Evolutionary conservation across 2,113 vertebrate genomes (phyloP), one percentile per base, ranked within the genome.

Genomic region (Actenoides hombroni): DNA sequence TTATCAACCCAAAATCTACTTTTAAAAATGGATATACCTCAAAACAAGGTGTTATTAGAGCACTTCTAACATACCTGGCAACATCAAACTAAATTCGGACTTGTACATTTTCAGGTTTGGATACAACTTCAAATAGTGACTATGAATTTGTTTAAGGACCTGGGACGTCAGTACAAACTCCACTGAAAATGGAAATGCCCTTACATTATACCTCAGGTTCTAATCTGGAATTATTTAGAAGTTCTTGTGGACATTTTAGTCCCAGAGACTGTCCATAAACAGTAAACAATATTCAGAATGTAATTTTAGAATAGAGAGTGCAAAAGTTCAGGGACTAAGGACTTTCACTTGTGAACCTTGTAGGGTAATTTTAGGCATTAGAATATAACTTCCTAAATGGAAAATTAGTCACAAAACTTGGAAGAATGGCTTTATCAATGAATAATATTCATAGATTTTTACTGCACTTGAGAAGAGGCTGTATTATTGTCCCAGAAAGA

Each of bases 171-270:
- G 7, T 33, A 25, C 5, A 70, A 74, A 83, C 20, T 25, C 10
- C n/a, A 77, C 10, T 1, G 2, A 80, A 88, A 71, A 69, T 33
- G 0, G 70, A 4, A 4, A 0, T 49, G 6, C 4, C 8, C n/a
- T 77, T 67, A 42, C 7, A 56, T 23, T 57, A 1, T 7, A 67
- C 63, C 15, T 46, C 20, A 88, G 14, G 4, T 42, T 60, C 13
- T 67, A 51, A 71, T 35, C 35, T 85, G 40, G n/a, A 81, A 77
- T 31, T 1, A 39, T 70, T 90, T 81, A 88, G 42, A 88, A 75
- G 16, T 24, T 71, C 23, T 68, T 67, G 11, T 64, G 24, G 46
- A 40, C 13, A 2, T 68, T 77, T 64, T 56, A 48, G 16, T 19
- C 42, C 28, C 33, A 63, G 25, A 57, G 14, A n/a, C 2, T 53